These are phyloP conservation scores for Dasysyrphus tricinctus DNA, from an alignment of 2,888 invertebrate genomes.

Conservation along the genomic window DNA sequence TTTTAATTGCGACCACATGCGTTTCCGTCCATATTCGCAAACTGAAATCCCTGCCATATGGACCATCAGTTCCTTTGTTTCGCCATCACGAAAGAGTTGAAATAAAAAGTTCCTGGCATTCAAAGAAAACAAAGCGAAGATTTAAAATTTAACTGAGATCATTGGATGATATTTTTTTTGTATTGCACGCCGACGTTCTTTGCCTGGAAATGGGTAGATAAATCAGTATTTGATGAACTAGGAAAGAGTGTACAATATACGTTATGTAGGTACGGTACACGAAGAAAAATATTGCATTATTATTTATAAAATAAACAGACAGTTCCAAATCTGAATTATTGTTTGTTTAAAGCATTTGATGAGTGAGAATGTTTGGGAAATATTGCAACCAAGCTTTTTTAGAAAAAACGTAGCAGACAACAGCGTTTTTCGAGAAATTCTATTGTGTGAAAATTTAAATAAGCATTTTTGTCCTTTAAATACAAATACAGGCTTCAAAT, in stretches of 20 bases:
- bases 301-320: too few relatives aligned
- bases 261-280: too few relatives aligned
- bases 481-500: too few relatives aligned
- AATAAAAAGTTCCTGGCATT: conserved; percentile 63
- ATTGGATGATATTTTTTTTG: conserved; percentile 27
- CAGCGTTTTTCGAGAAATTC: too few relatives aligned
- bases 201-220: conserved; percentile 42
- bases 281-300: not conserved
- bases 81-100: conserved; percentile 13
- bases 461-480: too few relatives aligned
- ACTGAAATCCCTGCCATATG: conserved; percentile 9
- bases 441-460: too few relatives aligned
- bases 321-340: too few relatives aligned
- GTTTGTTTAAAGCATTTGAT: too few relatives aligned
- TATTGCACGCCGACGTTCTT: not conserved
- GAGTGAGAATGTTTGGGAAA: too few relatives aligned
- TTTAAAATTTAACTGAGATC: conserved; percentile 49
- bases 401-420: too few relatives aligned
- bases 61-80: conserved; percentile 66
- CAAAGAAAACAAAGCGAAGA: conserved; percentile 53
- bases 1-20: conserved; percentile 74
- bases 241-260: not conserved
- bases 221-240: conserved; percentile 22
- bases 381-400: too few relatives aligned
- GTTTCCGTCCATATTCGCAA: conserved; percentile 58